These are phyloP conservation scores for Micronycteris hirsuta DNA, from an alignment of 2,113 vertebrate genomes.

Conservation along the genomic window DNA sequence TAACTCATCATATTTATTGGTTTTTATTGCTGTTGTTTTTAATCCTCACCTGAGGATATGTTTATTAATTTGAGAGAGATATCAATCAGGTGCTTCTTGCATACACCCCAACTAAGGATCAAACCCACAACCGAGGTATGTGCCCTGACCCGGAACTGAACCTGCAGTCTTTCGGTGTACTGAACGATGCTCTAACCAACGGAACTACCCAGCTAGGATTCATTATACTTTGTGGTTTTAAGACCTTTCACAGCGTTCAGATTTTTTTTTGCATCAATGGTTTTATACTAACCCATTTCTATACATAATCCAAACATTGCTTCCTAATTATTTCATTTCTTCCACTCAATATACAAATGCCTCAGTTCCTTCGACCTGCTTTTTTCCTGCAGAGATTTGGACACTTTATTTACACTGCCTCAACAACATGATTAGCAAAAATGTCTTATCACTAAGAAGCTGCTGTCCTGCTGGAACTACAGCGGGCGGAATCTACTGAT, in stretches of 20 bases:
- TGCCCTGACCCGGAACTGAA: no score
- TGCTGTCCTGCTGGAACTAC: background rate
- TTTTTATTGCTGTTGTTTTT: no score
- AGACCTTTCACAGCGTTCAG: background rate
- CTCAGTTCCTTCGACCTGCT: background rate
- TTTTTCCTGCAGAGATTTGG: background rate
- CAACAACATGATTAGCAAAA: background rate
- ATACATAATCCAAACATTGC: background rate
- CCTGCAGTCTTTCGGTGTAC: no score
- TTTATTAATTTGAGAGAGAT: no score
- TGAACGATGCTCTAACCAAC: no score
- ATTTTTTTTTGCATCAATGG: background rate
- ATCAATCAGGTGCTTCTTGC: no score
- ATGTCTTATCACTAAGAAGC: background rate
- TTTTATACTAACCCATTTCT: background rate
- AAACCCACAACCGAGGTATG: no score
- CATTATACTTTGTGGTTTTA: background rate
- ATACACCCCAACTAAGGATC: no score
- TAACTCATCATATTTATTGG: background rate
- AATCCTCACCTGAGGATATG: no score
- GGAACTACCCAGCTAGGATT: background rate
- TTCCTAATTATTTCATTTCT: constrained; percentile 16
- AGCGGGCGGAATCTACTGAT: background rate
- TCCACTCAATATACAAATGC: background rate
- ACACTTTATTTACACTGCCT: background rate